phyloP scores from a whole-genome alignment of 92 coral and sea anemone genomes.

The Plumapathes pennacea region DNA sequence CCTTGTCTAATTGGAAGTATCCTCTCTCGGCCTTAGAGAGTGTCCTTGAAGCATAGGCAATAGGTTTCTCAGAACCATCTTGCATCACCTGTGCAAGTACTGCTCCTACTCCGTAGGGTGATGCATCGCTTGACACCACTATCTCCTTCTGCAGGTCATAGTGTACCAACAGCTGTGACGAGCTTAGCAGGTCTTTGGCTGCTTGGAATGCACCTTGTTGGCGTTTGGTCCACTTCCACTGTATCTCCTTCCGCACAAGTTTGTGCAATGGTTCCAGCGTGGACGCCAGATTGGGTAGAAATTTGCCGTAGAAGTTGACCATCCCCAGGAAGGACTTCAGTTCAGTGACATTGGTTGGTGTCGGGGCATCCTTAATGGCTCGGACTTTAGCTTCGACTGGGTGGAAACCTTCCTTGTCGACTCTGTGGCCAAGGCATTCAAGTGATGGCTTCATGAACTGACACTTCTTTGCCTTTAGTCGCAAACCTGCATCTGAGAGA shows the following conservation, averaged over 20 bases:
- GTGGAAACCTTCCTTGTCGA: constrained; percentile 34
- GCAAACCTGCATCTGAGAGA: constrained; percentile 32
- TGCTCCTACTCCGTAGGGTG: constrained; percentile 36
- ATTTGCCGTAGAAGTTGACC: constrained; percentile 35
- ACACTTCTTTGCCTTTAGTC: constrained; percentile 34
- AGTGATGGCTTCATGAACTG: constrained; percentile 38
- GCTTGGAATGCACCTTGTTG: constrained; percentile 20
- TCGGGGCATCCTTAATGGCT: constrained; percentile 40
- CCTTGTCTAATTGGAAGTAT: constrained; percentile 14
- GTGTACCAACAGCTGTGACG: constrained; percentile 17
- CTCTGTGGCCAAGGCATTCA: constrained; percentile 35
- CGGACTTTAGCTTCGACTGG: constrained; percentile 31
- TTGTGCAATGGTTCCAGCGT: constrained; percentile 33
- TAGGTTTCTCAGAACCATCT: constrained; percentile 10
- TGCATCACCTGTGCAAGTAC: constrained; percentile 23
- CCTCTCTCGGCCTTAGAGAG: constrained; percentile 18
- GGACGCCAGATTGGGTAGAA: constrained; percentile 26
- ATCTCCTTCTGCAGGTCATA: constrained; percentile 22
- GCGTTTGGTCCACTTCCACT: constrained; percentile 13
- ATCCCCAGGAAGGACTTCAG: constrained; percentile 45
- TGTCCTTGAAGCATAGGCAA: constrained; percentile 16
- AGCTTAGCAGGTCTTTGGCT: constrained; percentile 17
- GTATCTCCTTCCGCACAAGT: constrained; percentile 18
- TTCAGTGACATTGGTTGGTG: constrained; percentile 32
- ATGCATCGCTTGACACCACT: constrained; percentile 33